Percentiles rank a stretch among this genome's conserved stretches.
These are phyloP conservation scores for Iselma pallidipennis DNA, from an alignment of 2,888 invertebrate species.

Conservation along the genomic window DNA sequence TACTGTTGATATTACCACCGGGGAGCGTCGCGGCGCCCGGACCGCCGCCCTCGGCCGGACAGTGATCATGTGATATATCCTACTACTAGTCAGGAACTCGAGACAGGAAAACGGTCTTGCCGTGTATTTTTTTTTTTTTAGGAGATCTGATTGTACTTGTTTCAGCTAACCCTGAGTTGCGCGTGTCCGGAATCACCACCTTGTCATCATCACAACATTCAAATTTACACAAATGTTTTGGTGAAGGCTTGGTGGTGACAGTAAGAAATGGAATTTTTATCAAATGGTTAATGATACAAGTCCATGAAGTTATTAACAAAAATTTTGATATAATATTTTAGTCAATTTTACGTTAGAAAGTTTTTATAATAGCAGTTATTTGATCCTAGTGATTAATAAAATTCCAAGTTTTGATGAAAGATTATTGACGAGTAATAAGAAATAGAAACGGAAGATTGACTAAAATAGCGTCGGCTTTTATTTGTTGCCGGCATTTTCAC, in stretches of 20 bases:
- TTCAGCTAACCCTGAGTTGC: conserved; percentile 57
- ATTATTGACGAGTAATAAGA: background rate
- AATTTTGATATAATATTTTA: background rate
- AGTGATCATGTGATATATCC: conserved; percentile 36
- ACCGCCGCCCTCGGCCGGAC: conserved; percentile 32
- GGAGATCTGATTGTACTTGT: conserved; percentile 56
- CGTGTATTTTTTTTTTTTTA: conserved; percentile 11
- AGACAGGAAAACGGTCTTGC: conserved; percentile 51
- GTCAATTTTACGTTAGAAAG: too few relatives aligned
- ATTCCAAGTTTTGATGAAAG: background rate
- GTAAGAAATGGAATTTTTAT: background rate
- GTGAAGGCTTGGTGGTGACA: background rate
- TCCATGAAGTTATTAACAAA: background rate
- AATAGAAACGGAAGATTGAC: background rate
- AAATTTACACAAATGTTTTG: background rate
- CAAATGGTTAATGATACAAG: background rate
- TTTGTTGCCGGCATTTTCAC: background rate
- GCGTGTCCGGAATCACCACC: conserved; percentile 34
- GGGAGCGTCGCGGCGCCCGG: conserved; percentile 14
- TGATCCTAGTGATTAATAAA: too few relatives aligned
- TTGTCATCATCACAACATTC: background rate
- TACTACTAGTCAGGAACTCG: conserved; percentile 56
- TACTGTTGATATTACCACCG: conserved; percentile 14
- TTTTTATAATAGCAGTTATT: too few relatives aligned
- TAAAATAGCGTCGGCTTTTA: conserved; percentile 4